phyloP scores from a whole-genome alignment of 2,113 vertebrate species.

The Ceratotherium simum region DNA sequence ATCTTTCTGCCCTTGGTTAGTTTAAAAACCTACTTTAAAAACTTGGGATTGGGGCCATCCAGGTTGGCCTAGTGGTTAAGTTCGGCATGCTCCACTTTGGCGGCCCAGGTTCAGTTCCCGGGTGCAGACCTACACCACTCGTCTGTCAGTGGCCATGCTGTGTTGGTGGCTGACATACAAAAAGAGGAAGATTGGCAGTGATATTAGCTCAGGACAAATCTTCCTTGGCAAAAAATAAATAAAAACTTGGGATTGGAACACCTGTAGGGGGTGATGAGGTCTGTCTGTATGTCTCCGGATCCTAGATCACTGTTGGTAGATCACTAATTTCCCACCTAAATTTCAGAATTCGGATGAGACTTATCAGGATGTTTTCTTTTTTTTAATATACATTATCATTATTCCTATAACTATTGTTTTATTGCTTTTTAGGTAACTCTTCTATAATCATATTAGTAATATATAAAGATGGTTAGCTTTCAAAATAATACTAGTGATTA shows the following conservation, averaged over 20 bases:
- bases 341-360: slow-evolving; percentile 10
- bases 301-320: not conserved
- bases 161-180: too few species aligned
- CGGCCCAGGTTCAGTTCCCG: too few species aligned
- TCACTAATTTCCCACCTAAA: not conserved
- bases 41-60: not conserved
- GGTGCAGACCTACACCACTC: too few species aligned
- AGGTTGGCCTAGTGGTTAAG: too few species aligned
- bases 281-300: not conserved
- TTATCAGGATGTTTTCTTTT: not conserved
- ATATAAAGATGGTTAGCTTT: not conserved
- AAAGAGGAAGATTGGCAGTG: too few species aligned
- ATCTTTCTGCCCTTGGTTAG: not conserved
- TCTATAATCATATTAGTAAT: not conserved
- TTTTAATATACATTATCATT: not conserved
- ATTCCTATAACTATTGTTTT: not conserved
- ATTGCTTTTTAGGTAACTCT: not conserved
- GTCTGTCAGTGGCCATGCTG: too few species aligned
- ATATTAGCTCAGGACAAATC: too few species aligned
- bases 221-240: not conserved
- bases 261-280: not conserved
- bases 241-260: not conserved
- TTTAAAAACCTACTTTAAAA: slow-evolving; percentile 1
- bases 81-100: too few species aligned
- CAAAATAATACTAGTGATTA: not conserved